These are phyloP conservation scores for Clunio marinus DNA, from an alignment of 2,888 invertebrate genomes.

Conservation along the genomic window DNA sequence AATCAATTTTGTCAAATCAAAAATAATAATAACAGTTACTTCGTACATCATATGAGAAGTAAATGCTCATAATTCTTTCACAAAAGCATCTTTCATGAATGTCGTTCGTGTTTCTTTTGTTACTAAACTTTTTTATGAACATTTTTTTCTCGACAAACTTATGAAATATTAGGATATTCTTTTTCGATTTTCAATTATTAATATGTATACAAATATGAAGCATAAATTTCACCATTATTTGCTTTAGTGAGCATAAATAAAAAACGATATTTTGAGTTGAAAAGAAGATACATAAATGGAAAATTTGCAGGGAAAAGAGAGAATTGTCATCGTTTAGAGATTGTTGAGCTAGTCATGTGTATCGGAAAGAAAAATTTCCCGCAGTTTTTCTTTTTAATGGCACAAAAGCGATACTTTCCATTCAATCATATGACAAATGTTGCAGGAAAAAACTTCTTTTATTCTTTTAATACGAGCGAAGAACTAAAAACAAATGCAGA, in stretches of 20 bases:
- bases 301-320: neutral
- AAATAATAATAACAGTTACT: too few relatives aligned
- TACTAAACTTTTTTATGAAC: neutral
- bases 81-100: too few relatives aligned
- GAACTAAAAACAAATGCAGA: neutral
- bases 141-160: neutral
- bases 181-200: constrained; percentile 32
- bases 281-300: neutral
- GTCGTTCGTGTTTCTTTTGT: too few relatives aligned
- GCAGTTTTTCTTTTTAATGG: constrained; percentile 20
- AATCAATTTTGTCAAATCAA: too few relatives aligned
- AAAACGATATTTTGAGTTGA: constrained; percentile 19
- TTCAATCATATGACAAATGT: constrained; percentile 4
- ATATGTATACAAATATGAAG: neutral
- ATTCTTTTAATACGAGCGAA: neutral
- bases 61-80: too few relatives aligned
- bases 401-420: constrained; percentile 1
- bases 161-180: neutral
- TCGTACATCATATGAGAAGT: too few relatives aligned
- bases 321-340: neutral
- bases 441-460: neutral
- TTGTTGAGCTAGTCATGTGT: constrained; percentile 26
- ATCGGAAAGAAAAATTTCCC: constrained; percentile 17
- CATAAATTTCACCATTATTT: constrained; percentile 25
- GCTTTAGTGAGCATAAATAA: constrained; percentile 25